Conservation (phyloP, 1,140 invertebrate species). For the Meloidogyne hapla region DNA sequence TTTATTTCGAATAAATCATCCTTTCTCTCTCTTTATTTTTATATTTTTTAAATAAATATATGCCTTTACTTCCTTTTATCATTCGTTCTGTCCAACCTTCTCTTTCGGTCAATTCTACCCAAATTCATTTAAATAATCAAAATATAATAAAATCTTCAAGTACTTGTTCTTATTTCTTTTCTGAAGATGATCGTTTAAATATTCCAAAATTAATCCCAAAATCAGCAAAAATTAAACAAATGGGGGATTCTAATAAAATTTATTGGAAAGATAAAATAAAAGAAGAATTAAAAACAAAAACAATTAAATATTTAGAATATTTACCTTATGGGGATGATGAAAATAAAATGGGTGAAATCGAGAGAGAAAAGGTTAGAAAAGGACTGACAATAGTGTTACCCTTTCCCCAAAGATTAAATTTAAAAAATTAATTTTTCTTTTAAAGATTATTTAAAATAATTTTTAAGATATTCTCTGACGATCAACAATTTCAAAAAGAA, state of each 20-base stretch:
- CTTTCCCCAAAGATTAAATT: not conserved
- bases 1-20: too few relatives aligned
- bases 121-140: not conserved
- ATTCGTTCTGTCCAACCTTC: not conserved
- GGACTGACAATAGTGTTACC: not conserved
- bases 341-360: too few relatives aligned
- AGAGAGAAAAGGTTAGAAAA: not conserved
- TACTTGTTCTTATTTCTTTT: slow-evolving; percentile 6
- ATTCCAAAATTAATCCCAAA: too few relatives aligned
- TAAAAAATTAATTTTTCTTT: too few relatives aligned
- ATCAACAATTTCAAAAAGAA: not conserved
- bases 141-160: not conserved
- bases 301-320: slow-evolving; percentile 1
- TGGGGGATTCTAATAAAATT: too few relatives aligned
- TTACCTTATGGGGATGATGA: not conserved
- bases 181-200: not conserved
- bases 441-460: not conserved
- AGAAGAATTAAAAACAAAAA: slow-evolving; percentile 3
- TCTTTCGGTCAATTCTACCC: not conserved
- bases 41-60: too few relatives aligned
- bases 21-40: too few relatives aligned
- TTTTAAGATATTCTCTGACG: not conserved
- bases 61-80: not conserved
- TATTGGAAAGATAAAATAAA: not conserved
- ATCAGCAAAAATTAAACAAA: too few relatives aligned